phyloP scores from a whole-genome alignment of 2,113 vertebrate genomes.

The Nanger granti region DNA sequence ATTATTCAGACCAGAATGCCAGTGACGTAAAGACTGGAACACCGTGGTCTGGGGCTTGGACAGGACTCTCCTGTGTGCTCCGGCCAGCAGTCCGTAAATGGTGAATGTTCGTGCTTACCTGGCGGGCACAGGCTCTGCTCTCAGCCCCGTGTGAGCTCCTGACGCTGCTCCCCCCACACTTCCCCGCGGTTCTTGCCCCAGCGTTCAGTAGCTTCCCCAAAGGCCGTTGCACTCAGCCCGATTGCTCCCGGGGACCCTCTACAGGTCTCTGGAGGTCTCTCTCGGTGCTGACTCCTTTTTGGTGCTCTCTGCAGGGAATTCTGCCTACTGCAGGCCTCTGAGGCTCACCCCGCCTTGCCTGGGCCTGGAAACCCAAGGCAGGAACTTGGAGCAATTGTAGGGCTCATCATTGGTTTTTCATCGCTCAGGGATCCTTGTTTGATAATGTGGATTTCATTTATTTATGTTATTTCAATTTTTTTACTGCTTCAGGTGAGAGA shows the following conservation, averaged over 20 bases:
- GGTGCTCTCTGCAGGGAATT: accelerated
- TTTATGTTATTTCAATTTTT: neutral
- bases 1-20: neutral
- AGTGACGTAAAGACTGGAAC: neutral
- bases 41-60: neutral
- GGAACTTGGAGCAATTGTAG: accelerated
- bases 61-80: accelerated
- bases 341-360: accelerated
- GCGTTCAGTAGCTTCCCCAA: accelerated
- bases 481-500: neutral
- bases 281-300: accelerated
- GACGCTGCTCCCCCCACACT: accelerated
- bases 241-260: accelerated
- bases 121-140: accelerated
- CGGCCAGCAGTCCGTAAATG: accelerated
- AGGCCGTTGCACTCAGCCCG: accelerated
- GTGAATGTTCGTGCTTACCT: accelerated
- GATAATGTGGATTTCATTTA: neutral
- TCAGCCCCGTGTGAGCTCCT: accelerated
- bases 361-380: neutral
- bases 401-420: accelerated
- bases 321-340: neutral
- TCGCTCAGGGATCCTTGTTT: neutral
- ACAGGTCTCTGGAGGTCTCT: neutral
- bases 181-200: too few relatives aligned